Base-by-base conservation (phyloP, 1,140 invertebrate genomes). In the Liolophura sinensis region DNA sequence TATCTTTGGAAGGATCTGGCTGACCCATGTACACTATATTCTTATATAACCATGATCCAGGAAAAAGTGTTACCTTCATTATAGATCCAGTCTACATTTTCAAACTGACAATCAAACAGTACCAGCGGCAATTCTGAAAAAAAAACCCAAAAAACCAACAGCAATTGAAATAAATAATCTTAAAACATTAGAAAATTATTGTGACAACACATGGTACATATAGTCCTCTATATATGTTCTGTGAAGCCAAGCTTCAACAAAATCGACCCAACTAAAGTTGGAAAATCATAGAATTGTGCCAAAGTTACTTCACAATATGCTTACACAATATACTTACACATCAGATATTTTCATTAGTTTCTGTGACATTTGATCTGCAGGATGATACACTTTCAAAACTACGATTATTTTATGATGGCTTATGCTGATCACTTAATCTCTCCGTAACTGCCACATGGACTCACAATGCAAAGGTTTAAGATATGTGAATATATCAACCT, bases 71-170 rank as follows among this genome's bases (percentile, higher is more conserved):
- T 61, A 78, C 80, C 76, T 65, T 64, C 73, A 71, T 86, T 82
- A 74, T 78, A 83, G 11, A 79, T 79, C 86, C 86, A 87, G 22
- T 84, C 76, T 11, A 82, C 87, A 84, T 87, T 78, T 55, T 78
- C 72, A 73, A 75, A 93, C 59, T 87, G 82, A 78, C 89, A 91
- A 76, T 91, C 85, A 85, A 92, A 98, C 54, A 98, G 87, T 84
- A 94, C 94, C 12, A 99, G 84, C 0, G 96, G 95, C 14, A 94
- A 74, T 73, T 96, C 94, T 80, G 67, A 70, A 75, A 73, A 22
- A 61, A 25, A n/a, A 22, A 14, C 15, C n/a, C n/a, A n/a, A 16
- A 16, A 14, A 57, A 57, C 24, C 49, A 50, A 15, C 49, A 50
- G 14, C 49, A 54, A 54, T 54, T n/a, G 51, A 54, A 54, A 5